Percentiles rank a stretch among this genome's conserved stretches.
These are phyloP conservation scores for Epinotia ramella DNA, from an alignment of 2,888 invertebrate species.

Conservation along the genomic window DNA sequence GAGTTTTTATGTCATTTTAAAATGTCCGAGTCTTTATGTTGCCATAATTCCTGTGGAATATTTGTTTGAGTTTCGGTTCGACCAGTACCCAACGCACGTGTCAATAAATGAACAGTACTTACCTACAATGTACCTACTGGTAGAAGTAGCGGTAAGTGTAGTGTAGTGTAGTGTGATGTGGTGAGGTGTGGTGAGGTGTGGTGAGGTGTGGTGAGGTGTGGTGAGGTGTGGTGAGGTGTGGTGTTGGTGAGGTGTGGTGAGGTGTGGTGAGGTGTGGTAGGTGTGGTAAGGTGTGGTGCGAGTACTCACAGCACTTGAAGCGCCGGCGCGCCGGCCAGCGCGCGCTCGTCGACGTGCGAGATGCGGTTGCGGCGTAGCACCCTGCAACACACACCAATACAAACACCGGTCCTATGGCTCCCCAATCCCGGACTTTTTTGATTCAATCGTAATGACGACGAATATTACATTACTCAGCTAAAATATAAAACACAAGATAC, in stretches of 20 bases:
- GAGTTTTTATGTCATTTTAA: too few species aligned
- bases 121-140: too few species aligned
- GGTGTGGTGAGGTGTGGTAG: too few species aligned
- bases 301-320: constrained; percentile 94
- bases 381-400: constrained; percentile 82
- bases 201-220: background rate
- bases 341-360: constrained; percentile 89
- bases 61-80: too few species aligned
- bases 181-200: background rate
- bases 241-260: too few species aligned
- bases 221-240: background rate
- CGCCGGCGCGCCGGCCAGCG: constrained; percentile 91
- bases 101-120: too few species aligned
- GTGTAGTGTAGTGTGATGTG: background rate
- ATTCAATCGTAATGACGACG: background rate
- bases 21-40: too few species aligned
- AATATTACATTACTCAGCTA: background rate
- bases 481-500: too few species aligned
- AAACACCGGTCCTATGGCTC: background rate
- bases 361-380: constrained; percentile 95
- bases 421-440: too few species aligned
- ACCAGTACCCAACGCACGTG: too few species aligned
- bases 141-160: too few species aligned
- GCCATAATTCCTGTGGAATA: too few species aligned
- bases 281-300: background rate